Conservation (phyloP, 2,113 vertebrate genomes). For the Acanthisitta chloris region DNA sequence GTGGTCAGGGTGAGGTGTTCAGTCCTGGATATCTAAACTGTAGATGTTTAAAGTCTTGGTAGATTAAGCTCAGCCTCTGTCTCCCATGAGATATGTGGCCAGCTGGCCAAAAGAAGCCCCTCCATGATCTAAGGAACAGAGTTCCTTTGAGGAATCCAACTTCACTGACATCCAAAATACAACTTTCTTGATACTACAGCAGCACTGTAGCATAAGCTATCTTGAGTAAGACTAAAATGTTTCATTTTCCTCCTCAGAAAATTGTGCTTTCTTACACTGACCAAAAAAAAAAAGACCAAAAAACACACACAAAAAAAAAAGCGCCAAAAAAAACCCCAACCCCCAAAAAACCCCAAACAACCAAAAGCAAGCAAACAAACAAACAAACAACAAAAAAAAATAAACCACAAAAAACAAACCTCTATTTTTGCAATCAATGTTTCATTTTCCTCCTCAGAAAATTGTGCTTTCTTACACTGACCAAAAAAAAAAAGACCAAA, state of each 20-base stretch:
- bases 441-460: background rate
- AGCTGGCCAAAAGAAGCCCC: background rate
- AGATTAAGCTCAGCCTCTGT: background rate
- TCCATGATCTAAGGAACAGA: background rate
- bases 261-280: background rate
- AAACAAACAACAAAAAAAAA: too few relatives aligned
- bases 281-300: background rate
- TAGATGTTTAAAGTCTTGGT: background rate
- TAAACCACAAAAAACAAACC: too few relatives aligned
- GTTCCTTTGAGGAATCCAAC: background rate
- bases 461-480: background rate
- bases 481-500: background rate
- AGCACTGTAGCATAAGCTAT: background rate
- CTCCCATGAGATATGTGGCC: background rate
- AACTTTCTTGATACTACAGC: background rate
- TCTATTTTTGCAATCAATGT: too few relatives aligned
- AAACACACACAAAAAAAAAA: background rate
- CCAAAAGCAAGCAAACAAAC: too few relatives aligned
- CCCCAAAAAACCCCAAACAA: too few relatives aligned
- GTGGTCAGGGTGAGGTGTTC: background rate
- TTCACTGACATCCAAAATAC: background rate
- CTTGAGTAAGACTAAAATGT: background rate
- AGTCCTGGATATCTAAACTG: background rate
- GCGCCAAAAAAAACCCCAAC: too few relatives aligned
- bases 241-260: background rate